Base-by-base conservation (phyloP, 2,113 vertebrate species). In the Siphamia tubifer region DNA sequence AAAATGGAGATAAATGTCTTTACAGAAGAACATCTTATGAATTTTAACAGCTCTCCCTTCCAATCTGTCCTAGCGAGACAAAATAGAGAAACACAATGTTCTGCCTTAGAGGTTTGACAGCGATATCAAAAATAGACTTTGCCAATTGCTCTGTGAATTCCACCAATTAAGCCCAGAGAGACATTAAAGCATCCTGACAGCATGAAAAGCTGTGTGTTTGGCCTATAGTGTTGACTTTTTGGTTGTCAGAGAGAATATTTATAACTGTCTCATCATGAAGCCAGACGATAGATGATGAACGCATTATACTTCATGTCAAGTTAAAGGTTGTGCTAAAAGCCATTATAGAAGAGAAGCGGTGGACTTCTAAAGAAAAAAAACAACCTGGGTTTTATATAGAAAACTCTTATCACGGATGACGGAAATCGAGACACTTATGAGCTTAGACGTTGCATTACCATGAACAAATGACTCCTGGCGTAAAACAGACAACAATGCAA, bases 131-230 rank as follows among this genome's bases (percentile, higher is more conserved):
- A 77, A 66, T 12, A 68, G 31, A 69, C 39, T 65, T 39, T 69
- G 40, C 48, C 74, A 77, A 57, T 68, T 61, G 48, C 45, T 57
- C 47, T 53, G 51, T 53, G 51, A 83, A 71, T 81, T 63, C 35
- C 63, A 55, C 56, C 76, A 82, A 79, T 85, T 84, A 85, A 17
- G 48, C 55, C 27, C 15, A 36, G 21, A 48, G 11, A 79, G 30
- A 6, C 39, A 11, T 34, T 48, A 44, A 70, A 55, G 57, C 58
- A 45, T 72, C 51, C 30, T 48, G 64, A 74, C 13, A 42, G 61
- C 23, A 8, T 47, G 58, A 61, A 68, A 69, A 43, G 42, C 45
- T 30, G n/a, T 48, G 45, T 66, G 30, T 35, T 72, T 65, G 19
- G 11, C 39, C 17, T 42, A 13, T 28, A 40, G 34, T 60, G 56